Base-by-base conservation (phyloP, 2,797 vertebrate species). In the Eulemur coronatus region DNA sequence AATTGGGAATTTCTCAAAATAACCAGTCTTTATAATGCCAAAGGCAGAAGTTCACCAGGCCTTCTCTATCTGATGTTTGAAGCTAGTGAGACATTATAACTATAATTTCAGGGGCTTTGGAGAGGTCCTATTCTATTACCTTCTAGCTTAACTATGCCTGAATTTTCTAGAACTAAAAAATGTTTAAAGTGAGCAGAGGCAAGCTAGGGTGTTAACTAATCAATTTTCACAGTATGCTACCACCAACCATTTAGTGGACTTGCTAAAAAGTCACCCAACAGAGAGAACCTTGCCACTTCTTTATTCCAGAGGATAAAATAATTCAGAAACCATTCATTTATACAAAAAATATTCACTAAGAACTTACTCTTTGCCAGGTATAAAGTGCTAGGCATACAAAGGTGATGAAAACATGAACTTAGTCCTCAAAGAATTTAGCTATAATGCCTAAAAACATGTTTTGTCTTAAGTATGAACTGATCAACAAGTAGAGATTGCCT, bases 1-100 rank as follows among this genome's bases (percentile, higher is more conserved):
- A 84, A 84, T 75, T 84, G 61, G 28, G 43, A 89, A n/a, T 55
- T 85, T 96, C 78, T 92, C 43, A 55, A 78, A 94, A 85, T 84
- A 78, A 55, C n/a, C 46, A 78, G 13, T 59, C 55, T 90, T 80
- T n/a, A 52, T 20, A 35, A 84, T 43, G 59, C 52, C 85, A 88
- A 61, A 76, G n/a, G 48, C 57, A 85, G n/a, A 91, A 22, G 24
- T 59, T 28, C n/a, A 41, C 24, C 30, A 92, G 48, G 57, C 26
- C 69, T 91, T 92, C 57, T 26, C 35, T 41, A 52, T 28, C 78
- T 86, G n/a, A 87, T 30, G 38, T n/a, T 76, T 91, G 91, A 89
- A 33, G 28, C 70, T n/a, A 38, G 55, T 76, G 46, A 72, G 41
- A 86, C 57, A 95, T 50, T n/a, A 18, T 26, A 46, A 30, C 30